Evolutionary conservation across 2,113 vertebrate genomes (phyloP).

Genomic region (Oenanthe melanoleuca): DNA sequence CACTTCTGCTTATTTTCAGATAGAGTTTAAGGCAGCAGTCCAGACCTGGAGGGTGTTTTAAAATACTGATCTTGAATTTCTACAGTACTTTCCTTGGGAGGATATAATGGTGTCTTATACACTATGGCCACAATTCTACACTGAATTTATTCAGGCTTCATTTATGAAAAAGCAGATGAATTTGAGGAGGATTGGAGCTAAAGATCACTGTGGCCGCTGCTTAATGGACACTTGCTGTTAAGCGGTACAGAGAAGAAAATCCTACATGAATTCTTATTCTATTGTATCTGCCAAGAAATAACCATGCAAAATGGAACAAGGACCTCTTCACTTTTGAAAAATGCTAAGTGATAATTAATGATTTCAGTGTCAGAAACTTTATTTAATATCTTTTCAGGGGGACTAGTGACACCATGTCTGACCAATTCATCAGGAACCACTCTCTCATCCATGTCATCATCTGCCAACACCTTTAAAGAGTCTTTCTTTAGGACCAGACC

Average conservation of each 20-base stretch:
- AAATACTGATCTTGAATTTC: constrained; percentile 27
- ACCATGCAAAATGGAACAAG: neutral
- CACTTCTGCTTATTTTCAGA: constrained; percentile 57
- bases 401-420: neutral
- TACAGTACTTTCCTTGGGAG: neutral
- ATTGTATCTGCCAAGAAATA: neutral
- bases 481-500: neutral
- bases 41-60: constrained; percentile 22
- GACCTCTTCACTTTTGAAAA: neutral
- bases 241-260: neutral
- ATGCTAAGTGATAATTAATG: neutral
- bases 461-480: neutral
- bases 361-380: constrained; percentile 13
- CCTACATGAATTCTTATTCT: neutral
- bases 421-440: neutral
- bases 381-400: neutral
- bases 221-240: neutral
- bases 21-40: constrained; percentile 23
- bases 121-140: neutral
- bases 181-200: neutral
- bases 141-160: neutral
- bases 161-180: neutral
- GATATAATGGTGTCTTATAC: neutral
- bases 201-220: neutral
- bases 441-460: neutral